These are phyloP conservation scores for Anas bahamensis DNA, from an alignment of 2,797 vertebrate species.

Conservation along the genomic window DNA sequence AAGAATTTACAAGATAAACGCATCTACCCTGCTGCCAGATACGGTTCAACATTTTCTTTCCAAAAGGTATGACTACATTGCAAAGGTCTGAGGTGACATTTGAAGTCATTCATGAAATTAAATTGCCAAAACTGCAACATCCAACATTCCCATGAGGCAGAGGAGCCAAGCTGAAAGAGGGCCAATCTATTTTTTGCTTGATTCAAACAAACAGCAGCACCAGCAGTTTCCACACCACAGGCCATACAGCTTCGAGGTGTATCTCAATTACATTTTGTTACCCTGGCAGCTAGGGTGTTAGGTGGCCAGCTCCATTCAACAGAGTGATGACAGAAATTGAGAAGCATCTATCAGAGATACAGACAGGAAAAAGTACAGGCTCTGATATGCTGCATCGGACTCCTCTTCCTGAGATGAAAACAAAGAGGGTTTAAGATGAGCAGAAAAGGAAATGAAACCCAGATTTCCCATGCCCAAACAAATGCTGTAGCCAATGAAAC, in stretches of 20 bases:
- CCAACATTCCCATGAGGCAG: background rate
- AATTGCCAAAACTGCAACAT: background rate
- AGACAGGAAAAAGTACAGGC: background rate
- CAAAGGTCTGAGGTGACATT: background rate
- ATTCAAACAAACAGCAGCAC: background rate
- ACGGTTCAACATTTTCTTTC: background rate
- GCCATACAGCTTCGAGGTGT: background rate
- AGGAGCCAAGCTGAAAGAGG: background rate
- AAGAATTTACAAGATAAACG: background rate
- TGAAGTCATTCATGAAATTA: background rate
- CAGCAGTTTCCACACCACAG: background rate
- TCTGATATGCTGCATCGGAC: background rate
- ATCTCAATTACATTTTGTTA: background rate
- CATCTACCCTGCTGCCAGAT: background rate
- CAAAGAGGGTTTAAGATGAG: background rate
- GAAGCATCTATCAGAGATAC: conserved; percentile 4
- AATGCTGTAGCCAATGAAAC: background rate
- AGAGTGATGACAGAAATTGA: background rate
- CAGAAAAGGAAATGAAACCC: background rate
- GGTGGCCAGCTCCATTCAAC: background rate
- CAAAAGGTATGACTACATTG: background rate
- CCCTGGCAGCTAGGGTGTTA: background rate
- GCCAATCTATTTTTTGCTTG: background rate
- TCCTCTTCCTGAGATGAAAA: background rate
- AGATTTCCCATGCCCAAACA: background rate